Conservation (phyloP, 2,113 vertebrate genomes). For the Tyrannus savana region DNA sequence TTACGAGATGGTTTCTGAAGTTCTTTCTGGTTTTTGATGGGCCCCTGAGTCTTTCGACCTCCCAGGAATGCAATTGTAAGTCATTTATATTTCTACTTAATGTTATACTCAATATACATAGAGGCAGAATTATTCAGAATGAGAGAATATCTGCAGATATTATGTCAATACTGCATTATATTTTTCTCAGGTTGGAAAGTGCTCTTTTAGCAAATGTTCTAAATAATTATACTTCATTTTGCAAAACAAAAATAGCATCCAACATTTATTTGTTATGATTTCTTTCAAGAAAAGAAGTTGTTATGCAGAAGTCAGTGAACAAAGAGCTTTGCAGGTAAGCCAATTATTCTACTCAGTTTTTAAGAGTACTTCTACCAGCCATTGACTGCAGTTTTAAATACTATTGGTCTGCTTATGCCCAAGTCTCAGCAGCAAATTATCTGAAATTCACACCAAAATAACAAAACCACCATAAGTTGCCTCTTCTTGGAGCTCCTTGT, state of each 20-base stretch:
- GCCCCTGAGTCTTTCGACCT: neutral
- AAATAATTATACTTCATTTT: slow-evolving; percentile 64
- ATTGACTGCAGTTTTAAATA: neutral
- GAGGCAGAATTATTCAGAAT: neutral
- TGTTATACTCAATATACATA: slow-evolving; percentile 1
- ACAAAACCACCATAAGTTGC: fast-evolving
- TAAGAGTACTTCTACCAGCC: neutral
- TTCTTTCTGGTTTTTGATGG: slow-evolving; percentile 20
- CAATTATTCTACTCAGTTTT: neutral
- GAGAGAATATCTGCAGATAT: neutral
- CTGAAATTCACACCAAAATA: neutral
- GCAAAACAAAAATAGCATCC: slow-evolving; percentile 64
- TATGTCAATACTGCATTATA: neutral
- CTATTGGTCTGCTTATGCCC: neutral
- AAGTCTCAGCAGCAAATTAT: neutral
- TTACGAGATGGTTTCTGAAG: neutral
- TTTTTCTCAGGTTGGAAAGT: slow-evolving; percentile 48
- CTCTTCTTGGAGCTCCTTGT: neutral
- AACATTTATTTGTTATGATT: slow-evolving; percentile 51
- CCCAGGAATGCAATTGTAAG: neutral
- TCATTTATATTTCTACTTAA: neutral
- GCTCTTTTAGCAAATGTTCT: slow-evolving; percentile 48
- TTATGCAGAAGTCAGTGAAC: slow-evolving; percentile 24
- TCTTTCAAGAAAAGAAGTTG: slow-evolving; percentile 43
- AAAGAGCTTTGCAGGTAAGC: neutral